A percentile compares a stretch with the other conserved stretches of the same genome.
Conservation (phyloP, 2,113 vertebrate genomes). For the Cryptotis parvus region DNA sequence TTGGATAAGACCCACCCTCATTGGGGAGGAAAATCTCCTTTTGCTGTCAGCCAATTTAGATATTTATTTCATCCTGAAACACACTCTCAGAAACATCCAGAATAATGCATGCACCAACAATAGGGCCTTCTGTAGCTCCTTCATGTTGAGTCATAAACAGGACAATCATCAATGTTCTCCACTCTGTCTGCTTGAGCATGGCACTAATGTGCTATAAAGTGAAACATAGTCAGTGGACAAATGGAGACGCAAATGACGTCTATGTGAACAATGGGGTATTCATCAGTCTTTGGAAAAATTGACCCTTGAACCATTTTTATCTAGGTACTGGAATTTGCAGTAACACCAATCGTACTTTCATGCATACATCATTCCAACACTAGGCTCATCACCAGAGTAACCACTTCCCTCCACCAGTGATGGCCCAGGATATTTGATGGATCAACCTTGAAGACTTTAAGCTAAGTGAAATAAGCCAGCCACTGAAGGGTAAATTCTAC, state of each 20-base stretch:
- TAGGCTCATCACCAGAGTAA: too few relatives aligned
- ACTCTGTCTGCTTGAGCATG: accelerated
- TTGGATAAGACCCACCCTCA: background rate
- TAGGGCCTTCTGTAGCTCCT: background rate
- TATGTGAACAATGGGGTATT: too few relatives aligned
- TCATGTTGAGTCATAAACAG: background rate
- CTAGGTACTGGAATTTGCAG: too few relatives aligned
- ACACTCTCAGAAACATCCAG: background rate
- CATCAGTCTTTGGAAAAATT: background rate
- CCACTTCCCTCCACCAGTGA: too few relatives aligned
- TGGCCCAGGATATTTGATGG: accelerated
- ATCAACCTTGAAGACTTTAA: background rate
- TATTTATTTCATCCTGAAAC: background rate
- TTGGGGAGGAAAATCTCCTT: background rate
- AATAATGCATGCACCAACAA: background rate
- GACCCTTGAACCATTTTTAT: too few relatives aligned
- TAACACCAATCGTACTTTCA: too few relatives aligned
- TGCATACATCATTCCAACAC: too few relatives aligned
- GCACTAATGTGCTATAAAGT: too few relatives aligned
- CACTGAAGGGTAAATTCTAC: background rate
- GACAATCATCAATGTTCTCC: background rate
- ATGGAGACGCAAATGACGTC: background rate
- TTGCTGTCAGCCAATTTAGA: background rate
- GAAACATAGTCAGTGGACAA: background rate
- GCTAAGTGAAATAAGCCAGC: background rate